Percentiles rank a stretch among this genome's conserved stretches.
Conservation (phyloP, 1,140 invertebrate genomes). For the Gerris buenoi region DNA sequence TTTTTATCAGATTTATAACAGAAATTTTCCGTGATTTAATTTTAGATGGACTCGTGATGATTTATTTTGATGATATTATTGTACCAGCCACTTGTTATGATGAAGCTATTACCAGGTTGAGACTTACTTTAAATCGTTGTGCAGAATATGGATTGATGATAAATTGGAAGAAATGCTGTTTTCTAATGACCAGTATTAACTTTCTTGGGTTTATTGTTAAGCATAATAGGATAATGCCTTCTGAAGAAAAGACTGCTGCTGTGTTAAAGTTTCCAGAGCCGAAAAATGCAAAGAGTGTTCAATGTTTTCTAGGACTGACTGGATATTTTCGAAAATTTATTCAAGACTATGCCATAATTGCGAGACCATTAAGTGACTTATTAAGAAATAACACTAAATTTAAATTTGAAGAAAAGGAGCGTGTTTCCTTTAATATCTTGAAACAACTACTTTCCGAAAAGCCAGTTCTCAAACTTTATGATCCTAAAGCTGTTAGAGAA, state of each 20-base stretch:
- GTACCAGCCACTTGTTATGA: too few relatives aligned
- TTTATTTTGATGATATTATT: not conserved
- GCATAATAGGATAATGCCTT: not conserved
- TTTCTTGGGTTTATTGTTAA: not conserved
- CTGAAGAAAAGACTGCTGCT: too few relatives aligned
- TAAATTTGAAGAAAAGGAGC: conserved; percentile 2
- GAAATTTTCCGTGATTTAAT: not conserved
- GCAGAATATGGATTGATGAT: too few relatives aligned
- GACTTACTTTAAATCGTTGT: too few relatives aligned
- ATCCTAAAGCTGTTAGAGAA: conserved; percentile 21
- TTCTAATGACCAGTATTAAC: not conserved
- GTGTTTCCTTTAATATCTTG: conserved; percentile 21
- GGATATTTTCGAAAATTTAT: conserved; percentile 29
- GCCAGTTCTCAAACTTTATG: conserved; percentile 27
- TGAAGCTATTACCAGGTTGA: too few relatives aligned
- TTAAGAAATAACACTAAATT: not conserved
- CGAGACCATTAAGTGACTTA: not conserved
- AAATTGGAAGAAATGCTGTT: not conserved
- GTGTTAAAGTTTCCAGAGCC: too few relatives aligned
- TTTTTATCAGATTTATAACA: not conserved
- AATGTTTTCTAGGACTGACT: conserved; percentile 25
- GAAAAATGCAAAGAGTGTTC: too few relatives aligned
- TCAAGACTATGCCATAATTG: conserved; percentile 15
- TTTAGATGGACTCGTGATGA: not conserved
- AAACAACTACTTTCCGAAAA: conserved; percentile 17